Conservation (phyloP, 2,797 vertebrate species). For the Enteromius fasciolatus region DNA sequence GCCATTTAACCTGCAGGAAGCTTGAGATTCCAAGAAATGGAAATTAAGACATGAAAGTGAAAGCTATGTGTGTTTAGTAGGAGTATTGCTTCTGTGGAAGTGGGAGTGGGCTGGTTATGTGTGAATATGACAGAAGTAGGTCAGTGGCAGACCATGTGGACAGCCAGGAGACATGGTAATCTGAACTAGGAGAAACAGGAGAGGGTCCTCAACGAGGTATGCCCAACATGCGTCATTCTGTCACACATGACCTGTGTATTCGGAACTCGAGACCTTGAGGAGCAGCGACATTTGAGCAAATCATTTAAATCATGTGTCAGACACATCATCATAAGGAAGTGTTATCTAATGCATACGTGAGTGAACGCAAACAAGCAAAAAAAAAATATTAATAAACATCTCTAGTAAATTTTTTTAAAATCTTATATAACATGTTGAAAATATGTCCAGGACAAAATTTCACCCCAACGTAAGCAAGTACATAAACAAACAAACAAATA, state of each 20-base stretch:
- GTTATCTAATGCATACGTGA: background rate
- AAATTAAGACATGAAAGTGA: slow-evolving; percentile 30
- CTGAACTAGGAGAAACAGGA: slow-evolving; percentile 13
- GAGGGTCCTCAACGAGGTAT: slow-evolving; percentile 15
- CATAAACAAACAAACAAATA: background rate
- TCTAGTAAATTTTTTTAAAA: too few species aligned
- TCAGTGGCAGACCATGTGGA: slow-evolving; percentile 9
- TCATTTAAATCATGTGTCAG: slow-evolving; percentile 7
- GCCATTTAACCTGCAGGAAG: slow-evolving; percentile 5
- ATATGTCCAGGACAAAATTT: background rate
- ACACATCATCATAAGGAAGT: background rate
- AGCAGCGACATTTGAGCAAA: slow-evolving; percentile 26
- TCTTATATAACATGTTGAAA: background rate
- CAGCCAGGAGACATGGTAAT: slow-evolving; percentile 11
- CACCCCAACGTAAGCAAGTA: background rate
- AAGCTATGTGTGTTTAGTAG: slow-evolving; percentile 1
- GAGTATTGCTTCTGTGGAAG: background rate
- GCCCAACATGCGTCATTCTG: slow-evolving; percentile 19
- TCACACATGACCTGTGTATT: slow-evolving; percentile 24
- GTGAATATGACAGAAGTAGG: slow-evolving; percentile 16
- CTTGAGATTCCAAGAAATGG: background rate
- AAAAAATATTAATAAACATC: background rate
- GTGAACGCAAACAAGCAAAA: background rate
- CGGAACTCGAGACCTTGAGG: slow-evolving; percentile 21
- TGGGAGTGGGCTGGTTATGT: background rate